phyloP scores from a whole-genome alignment of 2,888 invertebrate genomes.

The Phyllotreta striolata region DNA sequence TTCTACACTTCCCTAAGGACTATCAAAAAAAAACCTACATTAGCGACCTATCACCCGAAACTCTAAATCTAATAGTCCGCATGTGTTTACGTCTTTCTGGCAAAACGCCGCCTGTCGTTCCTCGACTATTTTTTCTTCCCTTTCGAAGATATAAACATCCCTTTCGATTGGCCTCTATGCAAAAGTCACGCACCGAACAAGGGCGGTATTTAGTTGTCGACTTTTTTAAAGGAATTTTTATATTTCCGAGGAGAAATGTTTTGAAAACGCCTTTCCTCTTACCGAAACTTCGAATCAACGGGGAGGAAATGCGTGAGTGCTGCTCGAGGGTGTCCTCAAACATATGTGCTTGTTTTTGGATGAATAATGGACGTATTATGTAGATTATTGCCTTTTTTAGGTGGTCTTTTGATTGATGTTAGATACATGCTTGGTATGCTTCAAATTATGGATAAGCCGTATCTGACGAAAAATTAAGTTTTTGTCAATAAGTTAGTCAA shows the following conservation, averaged over 20 bases:
- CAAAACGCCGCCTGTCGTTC: slow-evolving; percentile 35
- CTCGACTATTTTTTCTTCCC: slow-evolving; percentile 34
- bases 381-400: slow-evolving; percentile 21
- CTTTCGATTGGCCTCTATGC: slow-evolving; percentile 37
- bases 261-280: slow-evolving; percentile 43
- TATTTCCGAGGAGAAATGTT: slow-evolving; percentile 54
- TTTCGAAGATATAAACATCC: slow-evolving; percentile 36
- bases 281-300: slow-evolving; percentile 4
- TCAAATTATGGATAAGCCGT: too few relatives aligned
- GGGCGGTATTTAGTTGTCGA: slow-evolving; percentile 39
- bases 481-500: neutral
- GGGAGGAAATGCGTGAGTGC: slow-evolving; percentile 37
- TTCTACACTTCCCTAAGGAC: slow-evolving; percentile 13
- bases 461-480: neutral
- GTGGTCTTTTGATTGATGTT: slow-evolving; percentile 1
- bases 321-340: slow-evolving; percentile 28
- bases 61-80: slow-evolving; percentile 19
- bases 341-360: slow-evolving; percentile 34
- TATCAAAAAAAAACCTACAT: slow-evolving; percentile 10
- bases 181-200: slow-evolving; percentile 43
- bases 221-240: slow-evolving; percentile 51
- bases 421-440: too few relatives aligned
- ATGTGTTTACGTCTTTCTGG: slow-evolving; percentile 32
- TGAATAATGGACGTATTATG: slow-evolving; percentile 27
- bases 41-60: slow-evolving; percentile 15